Evolutionary conservation across 2,888 invertebrate species (phyloP).

Genomic region (Melanchra persicariae): DNA sequence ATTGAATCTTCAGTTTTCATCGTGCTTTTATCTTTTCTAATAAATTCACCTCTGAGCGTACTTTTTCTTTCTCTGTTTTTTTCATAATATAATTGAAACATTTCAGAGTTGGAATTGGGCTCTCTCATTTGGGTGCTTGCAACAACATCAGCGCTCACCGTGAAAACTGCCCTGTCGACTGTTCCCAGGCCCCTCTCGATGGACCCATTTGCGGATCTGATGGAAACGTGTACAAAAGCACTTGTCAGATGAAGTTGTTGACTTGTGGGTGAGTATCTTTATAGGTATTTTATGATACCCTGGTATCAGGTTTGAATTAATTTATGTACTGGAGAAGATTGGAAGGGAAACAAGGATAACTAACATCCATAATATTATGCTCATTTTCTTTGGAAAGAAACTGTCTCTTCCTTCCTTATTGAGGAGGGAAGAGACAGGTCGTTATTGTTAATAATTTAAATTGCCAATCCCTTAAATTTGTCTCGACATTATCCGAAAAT

Average conservation of each 20-base stretch:
- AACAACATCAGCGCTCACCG: slow-evolving; percentile 94
- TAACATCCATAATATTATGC: no score
- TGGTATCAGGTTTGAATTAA: slow-evolving; percentile 8
- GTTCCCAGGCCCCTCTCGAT: slow-evolving; percentile 96
- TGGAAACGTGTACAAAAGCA: slow-evolving; percentile 97
- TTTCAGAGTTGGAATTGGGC: slow-evolving; percentile 94
- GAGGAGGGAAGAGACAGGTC: neutral
- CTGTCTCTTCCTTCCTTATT: neutral
- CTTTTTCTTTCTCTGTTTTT: slow-evolving; percentile 46
- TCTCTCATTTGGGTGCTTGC: slow-evolving; percentile 97
- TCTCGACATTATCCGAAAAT: neutral
- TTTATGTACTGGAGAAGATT: neutral
- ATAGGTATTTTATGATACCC: slow-evolving; percentile 38
- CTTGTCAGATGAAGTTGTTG: slow-evolving; percentile 97
- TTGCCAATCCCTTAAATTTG: neutral
- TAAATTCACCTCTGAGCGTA: neutral
- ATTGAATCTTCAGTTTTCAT: neutral
- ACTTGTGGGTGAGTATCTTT: slow-evolving; percentile 94
- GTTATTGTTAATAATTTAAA: neutral
- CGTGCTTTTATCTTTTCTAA: slow-evolving; percentile 47
- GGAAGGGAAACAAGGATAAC: neutral
- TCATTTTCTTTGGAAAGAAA: neutral
- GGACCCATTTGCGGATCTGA: slow-evolving; percentile 98
- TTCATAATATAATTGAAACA: neutral
- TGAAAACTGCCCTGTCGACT: slow-evolving; percentile 97